These are phyloP conservation scores for Hafferia zeledoni DNA, from an alignment of 2,797 vertebrate genomes.

Conservation along the genomic window DNA sequence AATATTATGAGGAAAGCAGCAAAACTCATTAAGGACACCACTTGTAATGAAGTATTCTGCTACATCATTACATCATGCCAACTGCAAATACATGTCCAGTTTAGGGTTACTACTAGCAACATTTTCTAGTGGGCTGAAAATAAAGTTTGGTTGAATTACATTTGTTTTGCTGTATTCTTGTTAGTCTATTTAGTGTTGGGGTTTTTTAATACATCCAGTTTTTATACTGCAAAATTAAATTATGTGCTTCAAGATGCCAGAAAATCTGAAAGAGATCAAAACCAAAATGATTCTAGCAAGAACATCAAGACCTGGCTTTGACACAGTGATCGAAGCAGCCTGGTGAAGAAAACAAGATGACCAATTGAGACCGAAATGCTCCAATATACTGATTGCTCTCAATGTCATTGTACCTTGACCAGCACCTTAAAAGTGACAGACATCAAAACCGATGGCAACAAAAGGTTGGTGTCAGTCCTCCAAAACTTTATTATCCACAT, in stretches of 20 bases:
- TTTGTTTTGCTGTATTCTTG: too few relatives aligned
- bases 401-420: background rate
- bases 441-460: background rate
- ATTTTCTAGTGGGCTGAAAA: background rate
- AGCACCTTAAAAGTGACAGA: background rate
- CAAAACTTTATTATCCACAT: background rate
- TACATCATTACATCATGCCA: background rate
- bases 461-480: background rate
- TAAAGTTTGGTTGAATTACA: background rate
- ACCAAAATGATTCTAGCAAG: background rate
- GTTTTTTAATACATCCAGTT: background rate
- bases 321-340: rapidly evolving
- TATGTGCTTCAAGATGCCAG: background rate
- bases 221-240: background rate
- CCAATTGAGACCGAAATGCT: background rate
- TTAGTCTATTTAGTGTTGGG: background rate
- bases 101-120: background rate
- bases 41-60: background rate
- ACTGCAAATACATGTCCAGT: background rate
- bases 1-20: background rate
- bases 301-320: background rate
- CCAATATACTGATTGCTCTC: background rate
- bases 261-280: background rate
- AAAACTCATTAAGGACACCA: background rate
- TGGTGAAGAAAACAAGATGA: background rate